phyloP scores from a whole-genome alignment of 2,113 vertebrate genomes.

The Eubucco bourcierii region DNA sequence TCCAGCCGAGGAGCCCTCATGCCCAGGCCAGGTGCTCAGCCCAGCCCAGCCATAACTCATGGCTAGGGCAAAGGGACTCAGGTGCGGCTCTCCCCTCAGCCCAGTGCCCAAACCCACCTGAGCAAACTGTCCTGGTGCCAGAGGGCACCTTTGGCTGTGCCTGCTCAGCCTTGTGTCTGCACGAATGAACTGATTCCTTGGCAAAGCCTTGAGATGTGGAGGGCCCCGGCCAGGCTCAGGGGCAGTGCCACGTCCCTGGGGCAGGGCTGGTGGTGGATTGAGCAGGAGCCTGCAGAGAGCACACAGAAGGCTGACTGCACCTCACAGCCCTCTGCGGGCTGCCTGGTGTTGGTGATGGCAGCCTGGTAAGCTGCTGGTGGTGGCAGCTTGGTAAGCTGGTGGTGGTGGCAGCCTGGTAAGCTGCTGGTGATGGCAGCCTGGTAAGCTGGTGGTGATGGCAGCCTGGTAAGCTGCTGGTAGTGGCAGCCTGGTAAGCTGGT shows the following conservation, averaged over 20 bases:
- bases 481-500: no score
- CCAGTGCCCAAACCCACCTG: neutral
- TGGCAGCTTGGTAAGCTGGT: no score
- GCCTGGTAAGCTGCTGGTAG: no score
- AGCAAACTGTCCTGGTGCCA: neutral
- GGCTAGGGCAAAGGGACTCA: accelerated
- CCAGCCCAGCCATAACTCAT: neutral
- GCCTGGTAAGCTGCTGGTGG: neutral
- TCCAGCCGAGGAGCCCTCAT: neutral
- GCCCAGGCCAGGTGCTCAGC: neutral
- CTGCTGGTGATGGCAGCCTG: no score
- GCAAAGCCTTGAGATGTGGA: accelerated
- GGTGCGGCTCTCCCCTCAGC: neutral
- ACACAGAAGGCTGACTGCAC: neutral
- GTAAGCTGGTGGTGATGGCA: no score
- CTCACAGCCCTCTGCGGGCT: accelerated
- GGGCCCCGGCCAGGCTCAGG: accelerated
- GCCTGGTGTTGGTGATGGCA: accelerated
- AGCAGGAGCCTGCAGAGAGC: accelerated
- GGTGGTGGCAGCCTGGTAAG: no score
- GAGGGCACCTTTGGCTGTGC: neutral
- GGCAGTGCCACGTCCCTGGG: neutral
- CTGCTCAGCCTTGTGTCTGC: neutral
- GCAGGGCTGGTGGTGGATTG: neutral
- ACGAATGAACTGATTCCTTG: neutral